Conservation (phyloP, 1,140 invertebrate species). For the Helicoverpa zea region DNA sequence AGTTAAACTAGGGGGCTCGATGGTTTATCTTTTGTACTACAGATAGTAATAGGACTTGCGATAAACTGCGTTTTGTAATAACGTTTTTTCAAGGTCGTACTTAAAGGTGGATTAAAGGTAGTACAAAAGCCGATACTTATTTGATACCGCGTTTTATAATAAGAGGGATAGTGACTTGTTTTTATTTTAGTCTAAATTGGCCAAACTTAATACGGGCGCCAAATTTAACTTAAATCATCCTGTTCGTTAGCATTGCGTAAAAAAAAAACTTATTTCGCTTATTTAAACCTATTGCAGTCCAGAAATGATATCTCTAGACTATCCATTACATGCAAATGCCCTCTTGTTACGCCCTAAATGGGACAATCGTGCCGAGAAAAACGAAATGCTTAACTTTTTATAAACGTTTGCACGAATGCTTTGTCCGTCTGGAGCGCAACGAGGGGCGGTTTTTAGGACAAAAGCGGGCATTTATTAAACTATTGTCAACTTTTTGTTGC, state of each 20-base stretch:
- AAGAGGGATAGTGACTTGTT: not conserved
- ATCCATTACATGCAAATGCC: slow-evolving; percentile 65
- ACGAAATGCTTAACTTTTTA: slow-evolving; percentile 75
- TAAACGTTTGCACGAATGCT: slow-evolving; percentile 74
- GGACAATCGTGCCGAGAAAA: slow-evolving; percentile 58
- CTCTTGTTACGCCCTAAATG: slow-evolving; percentile 56
- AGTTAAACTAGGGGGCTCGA: too few relatives aligned
- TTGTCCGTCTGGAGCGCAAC: slow-evolving; percentile 74
- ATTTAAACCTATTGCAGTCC: slow-evolving; percentile 43
- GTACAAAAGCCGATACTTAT: too few relatives aligned
- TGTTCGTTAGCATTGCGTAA: too few relatives aligned
- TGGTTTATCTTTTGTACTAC: too few relatives aligned
- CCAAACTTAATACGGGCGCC: too few relatives aligned
- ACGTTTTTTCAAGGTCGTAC: too few relatives aligned
- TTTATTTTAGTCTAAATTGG: not conserved
- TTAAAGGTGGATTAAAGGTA: too few relatives aligned
- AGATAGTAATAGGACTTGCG: too few relatives aligned
- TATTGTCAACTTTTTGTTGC: slow-evolving; percentile 68
- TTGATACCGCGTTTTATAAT: too few relatives aligned
- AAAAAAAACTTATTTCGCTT: slow-evolving; percentile 8
- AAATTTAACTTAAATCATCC: too few relatives aligned
- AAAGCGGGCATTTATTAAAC: slow-evolving; percentile 78
- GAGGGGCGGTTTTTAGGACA: slow-evolving; percentile 68
- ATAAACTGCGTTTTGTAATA: too few relatives aligned
- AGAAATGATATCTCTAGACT: slow-evolving; percentile 50